Conservation (phyloP, 2,797 vertebrate genomes). For the Hyperoplus immaculatus region DNA sequence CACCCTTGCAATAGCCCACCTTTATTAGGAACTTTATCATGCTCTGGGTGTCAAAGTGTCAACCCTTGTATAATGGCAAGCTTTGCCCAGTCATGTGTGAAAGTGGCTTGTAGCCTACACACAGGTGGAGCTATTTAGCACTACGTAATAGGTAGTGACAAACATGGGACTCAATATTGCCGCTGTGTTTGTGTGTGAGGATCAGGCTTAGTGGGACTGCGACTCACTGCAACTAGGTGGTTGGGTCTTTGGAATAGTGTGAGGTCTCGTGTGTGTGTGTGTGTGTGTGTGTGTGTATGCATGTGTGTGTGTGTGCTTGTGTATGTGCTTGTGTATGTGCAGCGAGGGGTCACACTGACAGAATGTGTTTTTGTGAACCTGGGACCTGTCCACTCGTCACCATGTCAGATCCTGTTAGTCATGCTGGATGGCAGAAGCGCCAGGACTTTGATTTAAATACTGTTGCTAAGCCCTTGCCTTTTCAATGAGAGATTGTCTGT, state of each 20-base stretch:
- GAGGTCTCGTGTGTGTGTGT: slow-evolving; percentile 7
- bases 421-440: slow-evolving; percentile 65
- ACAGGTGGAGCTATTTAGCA: slow-evolving; percentile 21
- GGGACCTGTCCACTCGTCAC: slow-evolving; percentile 58
- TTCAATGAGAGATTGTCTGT: slow-evolving; percentile 33
- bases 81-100: slow-evolving; percentile 29
- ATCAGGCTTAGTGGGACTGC: slow-evolving; percentile 8
- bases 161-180: background rate
- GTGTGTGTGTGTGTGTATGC: slow-evolving; percentile 9
- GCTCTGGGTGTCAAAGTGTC: slow-evolving; percentile 5
- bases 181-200: slow-evolving; percentile 12
- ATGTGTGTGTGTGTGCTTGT: background rate
- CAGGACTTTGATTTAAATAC: slow-evolving; percentile 61
- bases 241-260: too few relatives aligned
- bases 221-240: background rate
- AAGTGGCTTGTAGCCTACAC: slow-evolving; percentile 23
- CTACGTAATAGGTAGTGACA: slow-evolving; percentile 20
- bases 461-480: slow-evolving; percentile 36
- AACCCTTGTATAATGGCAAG: slow-evolving; percentile 12
- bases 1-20: background rate
- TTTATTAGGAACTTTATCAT: background rate
- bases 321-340: background rate
- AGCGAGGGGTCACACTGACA: slow-evolving; percentile 55
- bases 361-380: slow-evolving; percentile 71
- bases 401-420: slow-evolving; percentile 76